These are phyloP conservation scores for Drosophila meridiana DNA, from an alignment of 2,888 invertebrate species.

Conservation along the genomic window DNA sequence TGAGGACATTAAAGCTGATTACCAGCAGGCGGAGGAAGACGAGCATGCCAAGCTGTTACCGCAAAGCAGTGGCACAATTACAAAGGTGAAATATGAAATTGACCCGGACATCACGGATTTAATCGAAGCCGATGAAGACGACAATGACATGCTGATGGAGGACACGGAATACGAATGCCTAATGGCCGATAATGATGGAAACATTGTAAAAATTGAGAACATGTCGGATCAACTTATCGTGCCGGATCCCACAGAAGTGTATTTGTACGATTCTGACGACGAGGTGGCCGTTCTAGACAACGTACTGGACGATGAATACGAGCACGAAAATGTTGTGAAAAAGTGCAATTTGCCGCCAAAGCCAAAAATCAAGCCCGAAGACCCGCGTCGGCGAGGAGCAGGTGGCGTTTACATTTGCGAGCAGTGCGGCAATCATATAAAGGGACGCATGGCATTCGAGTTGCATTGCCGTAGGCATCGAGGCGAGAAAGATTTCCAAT, in stretches of 20 bases:
- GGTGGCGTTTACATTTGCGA: constrained; percentile 72
- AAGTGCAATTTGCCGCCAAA: constrained; percentile 73
- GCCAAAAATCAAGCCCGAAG: constrained; percentile 65
- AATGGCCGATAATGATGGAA: constrained; percentile 58
- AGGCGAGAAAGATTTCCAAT: constrained; percentile 72
- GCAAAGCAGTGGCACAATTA: constrained; percentile 24
- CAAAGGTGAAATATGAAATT: constrained; percentile 50
- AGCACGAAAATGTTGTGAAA: constrained; percentile 69
- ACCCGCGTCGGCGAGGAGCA: constrained; percentile 66
- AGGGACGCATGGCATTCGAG: constrained; percentile 73
- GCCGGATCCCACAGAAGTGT: constrained; percentile 56
- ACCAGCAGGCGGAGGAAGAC: constrained; percentile 25
- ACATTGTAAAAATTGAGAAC: constrained; percentile 55
- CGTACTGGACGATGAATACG: constrained; percentile 67
- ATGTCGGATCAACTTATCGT: constrained; percentile 48
- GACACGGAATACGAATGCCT: constrained; percentile 69
- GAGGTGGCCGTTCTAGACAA: constrained; percentile 70
- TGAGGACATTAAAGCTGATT: constrained; percentile 22
- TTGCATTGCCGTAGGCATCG: constrained; percentile 73
- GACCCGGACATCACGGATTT: constrained; percentile 45
- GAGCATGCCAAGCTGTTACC: constrained; percentile 36
- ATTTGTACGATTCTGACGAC: constrained; percentile 69
- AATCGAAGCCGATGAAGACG: constrained; percentile 60
- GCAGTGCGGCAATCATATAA: constrained; percentile 72
- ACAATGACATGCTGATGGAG: constrained; percentile 51